A percentile compares a stretch with the other conserved stretches of the same genome.
Conservation (phyloP, 2,797 vertebrate species). For the Triplophysa bombifrons region DNA sequence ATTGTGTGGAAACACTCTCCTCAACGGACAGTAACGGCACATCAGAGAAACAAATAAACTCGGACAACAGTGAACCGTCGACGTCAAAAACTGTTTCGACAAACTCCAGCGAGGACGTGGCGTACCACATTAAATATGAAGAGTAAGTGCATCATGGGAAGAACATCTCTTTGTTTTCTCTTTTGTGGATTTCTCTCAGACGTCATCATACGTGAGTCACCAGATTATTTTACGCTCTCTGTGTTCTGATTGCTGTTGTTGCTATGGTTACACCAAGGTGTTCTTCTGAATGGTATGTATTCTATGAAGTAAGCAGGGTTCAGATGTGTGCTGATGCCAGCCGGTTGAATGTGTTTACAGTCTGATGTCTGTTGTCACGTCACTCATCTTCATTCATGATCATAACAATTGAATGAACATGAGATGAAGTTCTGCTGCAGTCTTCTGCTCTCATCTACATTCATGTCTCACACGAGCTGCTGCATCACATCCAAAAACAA, state of each 20-base stretch:
- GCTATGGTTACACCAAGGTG: neutral
- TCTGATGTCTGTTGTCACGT: too few relatives aligned
- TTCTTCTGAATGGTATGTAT: neutral
- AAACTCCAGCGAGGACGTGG: conserved; percentile 83
- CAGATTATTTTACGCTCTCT: neutral
- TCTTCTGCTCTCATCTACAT: neutral
- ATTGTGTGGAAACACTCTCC: conserved; percentile 64
- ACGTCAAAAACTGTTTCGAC: conserved; percentile 88
- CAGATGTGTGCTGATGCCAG: too few relatives aligned
- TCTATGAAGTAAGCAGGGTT: neutral
- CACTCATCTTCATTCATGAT: too few relatives aligned
- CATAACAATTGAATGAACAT: too few relatives aligned
- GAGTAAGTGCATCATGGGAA: conserved; percentile 86
- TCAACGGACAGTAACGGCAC: conserved; percentile 85
- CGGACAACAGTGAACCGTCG: conserved; percentile 86
- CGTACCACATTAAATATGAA: conserved; percentile 98
- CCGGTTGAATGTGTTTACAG: too few relatives aligned
- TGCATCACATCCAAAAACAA: neutral
- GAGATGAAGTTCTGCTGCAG: too few relatives aligned
- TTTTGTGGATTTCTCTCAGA: neutral
- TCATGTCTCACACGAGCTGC: neutral
- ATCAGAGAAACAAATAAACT: conserved; percentile 63
- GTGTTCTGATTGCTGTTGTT: neutral
- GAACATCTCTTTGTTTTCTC: neutral
- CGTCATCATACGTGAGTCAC: neutral